Percentiles rank a stretch among this genome's conserved stretches.
These are phyloP conservation scores for Drosophila histrio DNA, from an alignment of 2,888 invertebrate species.

Conservation along the genomic window DNA sequence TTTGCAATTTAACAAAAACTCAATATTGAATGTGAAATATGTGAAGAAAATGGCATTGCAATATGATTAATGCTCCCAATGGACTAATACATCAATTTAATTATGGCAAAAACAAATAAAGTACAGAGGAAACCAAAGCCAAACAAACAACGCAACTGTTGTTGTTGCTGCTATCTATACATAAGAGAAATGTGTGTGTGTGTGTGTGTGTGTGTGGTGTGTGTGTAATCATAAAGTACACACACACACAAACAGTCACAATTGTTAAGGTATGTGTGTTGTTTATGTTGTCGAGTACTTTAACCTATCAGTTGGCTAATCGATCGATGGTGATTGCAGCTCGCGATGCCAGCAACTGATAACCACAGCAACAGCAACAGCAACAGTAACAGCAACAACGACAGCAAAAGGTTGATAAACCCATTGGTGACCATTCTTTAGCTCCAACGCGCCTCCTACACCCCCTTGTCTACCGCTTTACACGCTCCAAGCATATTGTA, in stretches of 20 bases:
- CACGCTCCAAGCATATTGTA: slow-evolving; percentile 37
- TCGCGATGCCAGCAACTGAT: slow-evolving; percentile 59
- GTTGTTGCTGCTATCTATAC: not conserved
- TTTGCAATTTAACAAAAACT: slow-evolving; percentile 8
- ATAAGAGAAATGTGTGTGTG: slow-evolving; percentile 13
- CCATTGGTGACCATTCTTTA: slow-evolving; percentile 42
- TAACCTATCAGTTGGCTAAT: slow-evolving; percentile 69
- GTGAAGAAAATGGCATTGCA: slow-evolving; percentile 14
- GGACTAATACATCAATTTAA: slow-evolving; percentile 69
- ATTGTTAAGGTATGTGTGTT: slow-evolving; percentile 18
- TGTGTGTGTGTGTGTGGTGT: slow-evolving; percentile 10
- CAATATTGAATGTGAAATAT: not conserved
- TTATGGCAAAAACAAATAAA: slow-evolving; percentile 44
- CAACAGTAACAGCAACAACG: slow-evolving; percentile 9
- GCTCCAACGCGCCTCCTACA: not conserved
- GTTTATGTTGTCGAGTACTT: slow-evolving; percentile 51
- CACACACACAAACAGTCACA: slow-evolving; percentile 21
- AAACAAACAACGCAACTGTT: slow-evolving; percentile 24
- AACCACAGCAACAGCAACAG: slow-evolving; percentile 59
- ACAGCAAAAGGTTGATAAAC: slow-evolving; percentile 70
- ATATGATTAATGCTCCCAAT: slow-evolving; percentile 46
- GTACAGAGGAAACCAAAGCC: slow-evolving; percentile 24
- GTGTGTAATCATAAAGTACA: slow-evolving; percentile 33
- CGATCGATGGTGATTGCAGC: slow-evolving; percentile 70
- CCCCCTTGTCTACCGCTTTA: not conserved